Evolutionary conservation across 2,113 vertebrate genomes (phyloP).

Genomic region (Anoplopoma fimbria): DNA sequence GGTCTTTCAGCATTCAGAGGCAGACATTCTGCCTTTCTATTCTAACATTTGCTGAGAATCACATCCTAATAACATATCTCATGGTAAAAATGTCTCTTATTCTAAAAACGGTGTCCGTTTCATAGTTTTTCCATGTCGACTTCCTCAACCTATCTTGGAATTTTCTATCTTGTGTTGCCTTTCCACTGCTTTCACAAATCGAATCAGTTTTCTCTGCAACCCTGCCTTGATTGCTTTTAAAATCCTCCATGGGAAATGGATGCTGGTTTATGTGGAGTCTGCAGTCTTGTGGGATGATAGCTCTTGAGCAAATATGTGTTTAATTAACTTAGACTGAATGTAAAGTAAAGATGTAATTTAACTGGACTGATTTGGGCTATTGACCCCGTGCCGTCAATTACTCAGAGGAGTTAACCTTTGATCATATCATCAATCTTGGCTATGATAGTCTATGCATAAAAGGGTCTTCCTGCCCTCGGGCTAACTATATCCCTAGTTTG

Average conservation of each 20-base stretch:
- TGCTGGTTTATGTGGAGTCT: background rate
- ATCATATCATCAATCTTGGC: background rate
- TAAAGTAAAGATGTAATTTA: constrained; percentile 19
- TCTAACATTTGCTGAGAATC: constrained; percentile 35
- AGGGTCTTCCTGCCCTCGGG: background rate
- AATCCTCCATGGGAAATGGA: background rate
- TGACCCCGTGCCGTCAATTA: constrained; percentile 3
- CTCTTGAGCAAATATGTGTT: constrained; percentile 37
- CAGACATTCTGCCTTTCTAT: constrained; percentile 58
- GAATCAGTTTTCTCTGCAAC: constrained; percentile 22
- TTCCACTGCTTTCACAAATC: background rate
- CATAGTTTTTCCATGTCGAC: background rate
- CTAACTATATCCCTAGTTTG: background rate
- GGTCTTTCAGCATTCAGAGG: constrained; percentile 14
- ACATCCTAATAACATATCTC: constrained; percentile 20
- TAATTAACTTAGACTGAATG: constrained; percentile 41
- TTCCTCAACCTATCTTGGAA: background rate
- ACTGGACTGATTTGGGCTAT: background rate
- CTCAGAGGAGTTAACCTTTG: background rate
- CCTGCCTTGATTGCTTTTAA: constrained; percentile 18
- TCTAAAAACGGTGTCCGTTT: background rate
- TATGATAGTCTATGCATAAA: background rate
- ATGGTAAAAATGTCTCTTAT: background rate
- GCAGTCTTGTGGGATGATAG: background rate
- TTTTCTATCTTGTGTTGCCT: background rate